These are phyloP conservation scores for Leptodactylus fuscus DNA, from an alignment of 2,113 vertebrate species.

Conservation along the genomic window DNA sequence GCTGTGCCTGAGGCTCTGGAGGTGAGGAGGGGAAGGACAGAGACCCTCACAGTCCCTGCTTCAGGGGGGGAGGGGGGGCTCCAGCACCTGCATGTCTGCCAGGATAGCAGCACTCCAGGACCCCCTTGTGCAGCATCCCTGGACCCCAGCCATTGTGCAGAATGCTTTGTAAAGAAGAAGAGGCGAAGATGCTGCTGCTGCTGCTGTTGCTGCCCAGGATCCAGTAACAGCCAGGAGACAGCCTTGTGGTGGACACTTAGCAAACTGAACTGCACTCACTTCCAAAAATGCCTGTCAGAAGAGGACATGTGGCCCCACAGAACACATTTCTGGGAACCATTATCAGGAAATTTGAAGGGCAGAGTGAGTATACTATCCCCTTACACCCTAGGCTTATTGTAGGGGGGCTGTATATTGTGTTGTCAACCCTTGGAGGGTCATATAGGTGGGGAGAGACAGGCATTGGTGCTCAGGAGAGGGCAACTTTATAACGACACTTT, in stretches of 20 bases:
- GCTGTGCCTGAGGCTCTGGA: slow-evolving; percentile 59
- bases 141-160: slow-evolving; percentile 73
- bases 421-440: too few species aligned
- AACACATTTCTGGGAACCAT: slow-evolving; percentile 98
- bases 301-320: slow-evolving; percentile 98
- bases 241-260: slow-evolving; percentile 71
- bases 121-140: slow-evolving; percentile 44
- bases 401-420: background rate
- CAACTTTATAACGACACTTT: slow-evolving; percentile 8
- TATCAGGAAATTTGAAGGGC: slow-evolving; percentile 99
- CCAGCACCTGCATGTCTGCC: slow-evolving; percentile 22
- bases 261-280: slow-evolving; percentile 67
- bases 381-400: background rate
- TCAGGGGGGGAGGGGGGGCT: slow-evolving; percentile 22
- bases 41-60: slow-evolving; percentile 51
- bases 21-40: slow-evolving; percentile 61
- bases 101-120: background rate
- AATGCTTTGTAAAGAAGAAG: slow-evolving; percentile 77
- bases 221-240: slow-evolving; percentile 73
- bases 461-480: too few species aligned
- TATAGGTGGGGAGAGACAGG: too few species aligned
- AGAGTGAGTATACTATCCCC: slow-evolving; percentile 90
- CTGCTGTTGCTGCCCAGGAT: slow-evolving; percentile 79
- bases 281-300: slow-evolving; percentile 95
- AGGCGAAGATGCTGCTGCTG: too few species aligned